phyloP scores from a whole-genome alignment of 1,140 invertebrate genomes.

The Scaptomyza hsui region DNA sequence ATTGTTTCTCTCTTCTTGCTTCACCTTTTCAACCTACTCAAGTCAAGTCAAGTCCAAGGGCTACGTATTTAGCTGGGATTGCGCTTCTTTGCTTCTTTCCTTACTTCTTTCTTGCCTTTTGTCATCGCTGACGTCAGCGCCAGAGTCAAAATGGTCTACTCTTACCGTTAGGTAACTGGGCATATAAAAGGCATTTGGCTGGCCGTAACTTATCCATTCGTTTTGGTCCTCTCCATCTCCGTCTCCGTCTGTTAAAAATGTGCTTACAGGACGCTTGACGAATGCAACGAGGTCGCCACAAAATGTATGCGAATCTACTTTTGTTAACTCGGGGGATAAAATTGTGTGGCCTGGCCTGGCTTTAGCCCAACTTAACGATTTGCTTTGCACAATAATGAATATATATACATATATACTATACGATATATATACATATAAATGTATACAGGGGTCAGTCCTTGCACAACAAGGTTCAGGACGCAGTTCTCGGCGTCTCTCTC shows the following conservation, averaged over 20 bases:
- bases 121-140: conserved; percentile 21
- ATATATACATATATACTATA: conserved; percentile 26
- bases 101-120: background rate
- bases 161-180: conserved; percentile 23
- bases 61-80: background rate
- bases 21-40: background rate
- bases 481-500: conserved; percentile 3
- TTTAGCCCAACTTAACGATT: conserved; percentile 67
- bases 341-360: conserved; percentile 32
- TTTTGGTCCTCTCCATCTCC: too few relatives aligned
- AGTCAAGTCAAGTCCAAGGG: background rate
- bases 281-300: conserved; percentile 66
- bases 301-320: conserved; percentile 18
- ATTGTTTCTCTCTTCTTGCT: too few relatives aligned
- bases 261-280: conserved; percentile 62
- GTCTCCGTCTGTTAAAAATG: conserved; percentile 32
- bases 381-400: conserved; percentile 59
- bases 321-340: conserved; percentile 39
- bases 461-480: conserved; percentile 25
- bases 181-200: conserved; percentile 31
- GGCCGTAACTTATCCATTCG: conserved; percentile 35
- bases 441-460: conserved; percentile 15
- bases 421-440: conserved; percentile 34
- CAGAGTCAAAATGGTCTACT: background rate
- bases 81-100: background rate